A percentile compares a stretch with the other conserved stretches of the same genome.
Evolutionary conservation across 2,888 invertebrate genomes (phyloP).

Genomic region (Callyntrura sp.): DNA sequence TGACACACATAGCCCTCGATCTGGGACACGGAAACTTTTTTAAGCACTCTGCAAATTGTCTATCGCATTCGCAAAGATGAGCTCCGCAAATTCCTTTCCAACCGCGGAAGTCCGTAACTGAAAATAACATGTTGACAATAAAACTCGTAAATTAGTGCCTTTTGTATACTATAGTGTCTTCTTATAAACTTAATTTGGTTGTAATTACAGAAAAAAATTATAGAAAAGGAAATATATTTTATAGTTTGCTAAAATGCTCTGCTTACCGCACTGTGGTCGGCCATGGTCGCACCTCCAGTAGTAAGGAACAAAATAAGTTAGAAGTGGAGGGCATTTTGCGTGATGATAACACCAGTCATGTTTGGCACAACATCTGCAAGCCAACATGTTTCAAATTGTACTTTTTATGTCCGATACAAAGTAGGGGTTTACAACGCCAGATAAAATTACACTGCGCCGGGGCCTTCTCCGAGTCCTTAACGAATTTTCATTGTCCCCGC

Average conservation of each 20-base stretch:
- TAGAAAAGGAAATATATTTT: neutral
- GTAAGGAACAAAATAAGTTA: constrained; percentile 95
- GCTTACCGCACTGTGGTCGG: constrained; percentile 91
- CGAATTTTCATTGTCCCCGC: constrained; percentile 41
- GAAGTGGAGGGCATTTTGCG: constrained; percentile 91
- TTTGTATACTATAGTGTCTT: no score
- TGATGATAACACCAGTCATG: constrained; percentile 95
- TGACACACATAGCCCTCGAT: constrained; percentile 90
- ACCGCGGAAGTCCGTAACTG: constrained; percentile 87
- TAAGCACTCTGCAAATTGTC: constrained; percentile 92
- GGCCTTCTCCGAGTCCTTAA: constrained; percentile 85
- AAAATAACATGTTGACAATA: constrained; percentile 47
- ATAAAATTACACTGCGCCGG: constrained; percentile 92
- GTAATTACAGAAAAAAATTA: no score
- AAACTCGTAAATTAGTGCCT: neutral
- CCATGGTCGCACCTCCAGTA: constrained; percentile 94
- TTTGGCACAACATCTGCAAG: constrained; percentile 91
- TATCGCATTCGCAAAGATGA: constrained; percentile 93
- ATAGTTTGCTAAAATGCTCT: neutral
- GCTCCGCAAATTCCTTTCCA: constrained; percentile 89
- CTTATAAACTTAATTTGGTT: no score
- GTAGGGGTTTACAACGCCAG: constrained; percentile 93
- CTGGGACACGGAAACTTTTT: constrained; percentile 91
- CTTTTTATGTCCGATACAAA: constrained; percentile 95
- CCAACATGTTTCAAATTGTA: constrained; percentile 91